Evolutionary conservation across 2,888 invertebrate species (phyloP), one percentile per base, ranked within the genome.

Genomic region (Polydesmus complanatus): DNA sequence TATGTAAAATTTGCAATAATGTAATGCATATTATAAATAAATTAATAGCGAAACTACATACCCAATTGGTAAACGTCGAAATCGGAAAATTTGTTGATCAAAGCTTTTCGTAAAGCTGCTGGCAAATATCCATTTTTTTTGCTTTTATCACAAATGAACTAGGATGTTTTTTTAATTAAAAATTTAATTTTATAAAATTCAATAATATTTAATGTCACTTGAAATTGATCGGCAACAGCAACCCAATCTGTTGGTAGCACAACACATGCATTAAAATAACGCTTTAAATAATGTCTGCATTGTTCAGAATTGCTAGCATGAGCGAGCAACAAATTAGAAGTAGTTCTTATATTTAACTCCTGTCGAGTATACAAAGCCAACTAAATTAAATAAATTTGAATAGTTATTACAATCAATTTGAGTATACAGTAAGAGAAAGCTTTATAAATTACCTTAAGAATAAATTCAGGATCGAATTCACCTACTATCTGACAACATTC

Each of bases 211-310:
- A 62, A 64, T 18, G n/a, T 19, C 5, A 74, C 74, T 70, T 71
- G 70, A 66, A 73, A 75, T 27, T 72, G 68, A 62, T 75, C 74
- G 27, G 75, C 75, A 19, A 77, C 75, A 64, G 75, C 74, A 27
- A 76, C 73, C 76, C 76, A 77, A 67, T 77, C 77, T 2, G 76
- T 73, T n/a, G 77, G 77, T 60, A 77, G 67, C 59, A 67, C 66
- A 52, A 77, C 69, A 18, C 71, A 66, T 5, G 66, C 62, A 57
- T 64, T 66, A 67, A 71, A 77, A 65, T 77, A 77, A 63, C 73
- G 74, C 62, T 68, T 69, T 58, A 77, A 64, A 65, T 67, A 75
- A 2, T 70, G 70, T 8, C 75, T 68, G 63, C 75, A 75, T 2
- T 67, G 56, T 2, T 66, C 63, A 1, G 68, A 63, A 52, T 68